phyloP scores from a whole-genome alignment of 2,888 invertebrate genomes.

The Tolmerus cingulatus region DNA sequence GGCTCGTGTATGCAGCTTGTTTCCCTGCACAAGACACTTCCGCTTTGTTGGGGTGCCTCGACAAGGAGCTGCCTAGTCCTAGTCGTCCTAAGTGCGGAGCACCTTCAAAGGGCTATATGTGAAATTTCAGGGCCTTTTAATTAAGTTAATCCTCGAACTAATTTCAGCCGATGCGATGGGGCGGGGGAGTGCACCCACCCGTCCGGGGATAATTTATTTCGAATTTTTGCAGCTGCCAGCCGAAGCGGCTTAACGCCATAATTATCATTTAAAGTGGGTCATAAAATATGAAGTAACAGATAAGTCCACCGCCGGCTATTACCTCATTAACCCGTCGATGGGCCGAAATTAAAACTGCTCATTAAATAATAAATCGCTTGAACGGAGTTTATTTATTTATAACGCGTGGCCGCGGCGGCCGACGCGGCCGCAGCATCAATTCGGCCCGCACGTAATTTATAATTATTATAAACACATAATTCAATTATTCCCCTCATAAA shows the following conservation, averaged over 20 bases:
- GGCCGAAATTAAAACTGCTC: constrained; percentile 25
- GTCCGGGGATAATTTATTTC: not conserved
- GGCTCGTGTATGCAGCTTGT: not conserved
- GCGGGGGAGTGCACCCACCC: not conserved
- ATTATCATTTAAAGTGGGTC: constrained; percentile 37
- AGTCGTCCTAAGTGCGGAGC: not conserved
- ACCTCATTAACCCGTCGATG: constrained; percentile 27
- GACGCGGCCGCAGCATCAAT: constrained; percentile 20
- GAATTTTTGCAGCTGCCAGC: not conserved
- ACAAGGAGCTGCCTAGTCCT: not conserved
- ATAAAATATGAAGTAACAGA: constrained; percentile 29
- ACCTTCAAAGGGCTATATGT: not conserved
- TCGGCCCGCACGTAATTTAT: constrained; percentile 26
- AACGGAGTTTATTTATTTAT: constrained; percentile 37
- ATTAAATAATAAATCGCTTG: constrained; percentile 37
- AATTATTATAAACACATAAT: constrained; percentile 38
- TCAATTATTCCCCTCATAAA: constrained; percentile 37
- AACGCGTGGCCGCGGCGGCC: not conserved
- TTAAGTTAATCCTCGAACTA: constrained; percentile 39
- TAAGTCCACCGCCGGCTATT: constrained; percentile 19
- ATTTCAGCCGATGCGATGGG: not conserved
- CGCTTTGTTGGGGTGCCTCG: not conserved
- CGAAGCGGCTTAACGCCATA: constrained; percentile 6
- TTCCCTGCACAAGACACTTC: not conserved
- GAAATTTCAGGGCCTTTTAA: constrained; percentile 11